Evolutionary conservation across 2,113 vertebrate species (phyloP), one percentile per base, ranked within the genome.

Genomic region (Cyanoliseus patagonus): DNA sequence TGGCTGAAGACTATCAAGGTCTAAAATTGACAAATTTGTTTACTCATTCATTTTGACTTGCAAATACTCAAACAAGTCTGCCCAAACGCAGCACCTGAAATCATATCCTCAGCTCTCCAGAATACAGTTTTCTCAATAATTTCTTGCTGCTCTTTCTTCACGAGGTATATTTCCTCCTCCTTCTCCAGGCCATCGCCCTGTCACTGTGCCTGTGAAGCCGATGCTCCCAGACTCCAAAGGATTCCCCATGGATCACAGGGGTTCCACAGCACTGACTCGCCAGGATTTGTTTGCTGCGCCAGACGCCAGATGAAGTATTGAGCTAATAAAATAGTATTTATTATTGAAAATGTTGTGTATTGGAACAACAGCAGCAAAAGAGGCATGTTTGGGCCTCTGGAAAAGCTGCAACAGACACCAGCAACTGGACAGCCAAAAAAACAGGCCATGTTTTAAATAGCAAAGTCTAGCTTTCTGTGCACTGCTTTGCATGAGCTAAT

Each of bases 321-420:
- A 39, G 17, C 35, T 62, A 91, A 79, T 63, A 77, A 85, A 92
- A 67, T 4, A 14, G 14, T 42, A 49, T 59, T 95, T 74, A 59
- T 66, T 80, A 79, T 18, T 82, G 0, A 16, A 91, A 76, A 19
- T 35, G 59, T 70, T 88, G n/a, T 42, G 27, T 59, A 30, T 33
- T 81, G 73, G 92, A 94, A 81, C 64, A 83, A 35, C 9, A 94
- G 83, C 35, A 96, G 55, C 63, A 88, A 59, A 59, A 35, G 35
- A 6, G 46, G 16, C 23, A 35, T 0, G 3, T 79, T 73, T 66
- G 41, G 31, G 44, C n/a, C 59, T 67, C 90, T 46, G 47, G 74
- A 92, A 93, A 93, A 91, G 31, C 59, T 78, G 46, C 55, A 78
- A 44, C 42, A 80, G 81, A 72, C 33, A 24, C 61, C 55, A 44